Percentiles rank a stretch among this genome's conserved stretches.
phyloP scores from a whole-genome alignment of 2,113 vertebrate species.

The Nematolebias whitei region DNA sequence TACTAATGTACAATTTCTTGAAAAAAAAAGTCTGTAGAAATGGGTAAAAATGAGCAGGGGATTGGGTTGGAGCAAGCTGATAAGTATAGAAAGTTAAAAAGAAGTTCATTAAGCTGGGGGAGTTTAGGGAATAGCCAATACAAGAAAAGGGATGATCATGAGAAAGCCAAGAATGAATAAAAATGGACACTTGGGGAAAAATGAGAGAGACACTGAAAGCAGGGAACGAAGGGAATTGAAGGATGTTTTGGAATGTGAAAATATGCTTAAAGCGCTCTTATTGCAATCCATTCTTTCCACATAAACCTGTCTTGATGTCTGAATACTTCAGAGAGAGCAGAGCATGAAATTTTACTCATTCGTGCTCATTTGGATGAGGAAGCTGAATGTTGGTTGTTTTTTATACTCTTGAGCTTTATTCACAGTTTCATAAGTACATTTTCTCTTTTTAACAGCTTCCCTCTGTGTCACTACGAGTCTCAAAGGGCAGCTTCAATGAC shows the following conservation, averaged over 20 bases:
- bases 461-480: conserved; percentile 23
- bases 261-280: conserved; percentile 35
- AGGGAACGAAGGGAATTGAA: conserved; percentile 40
- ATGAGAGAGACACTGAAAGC: conserved; percentile 26
- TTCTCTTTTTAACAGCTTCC: conserved; percentile 1
- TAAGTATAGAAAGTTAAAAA: conserved; percentile 52
- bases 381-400: conserved; percentile 23
- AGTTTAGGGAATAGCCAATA: conserved; percentile 61
- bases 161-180: conserved; percentile 48
- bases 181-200: conserved; percentile 12
- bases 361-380: conserved; percentile 36
- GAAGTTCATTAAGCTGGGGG: conserved; percentile 65
- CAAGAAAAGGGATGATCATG: conserved; percentile 56
- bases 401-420: conserved; percentile 5
- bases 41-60: conserved; percentile 14
- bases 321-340: conserved; percentile 39
- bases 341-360: conserved; percentile 28
- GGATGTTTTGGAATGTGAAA: conserved; percentile 35
- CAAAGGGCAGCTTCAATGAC: conserved; percentile 20
- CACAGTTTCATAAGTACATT: conserved; percentile 6
- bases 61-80: conserved; percentile 28
- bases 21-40: conserved; percentile 49
- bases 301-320: conserved; percentile 50
- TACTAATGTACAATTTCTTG: conserved; percentile 46
- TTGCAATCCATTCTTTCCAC: conserved; percentile 35